Conservation (phyloP, 1,140 invertebrate genomes). For the Tigriopus japonicus region DNA sequence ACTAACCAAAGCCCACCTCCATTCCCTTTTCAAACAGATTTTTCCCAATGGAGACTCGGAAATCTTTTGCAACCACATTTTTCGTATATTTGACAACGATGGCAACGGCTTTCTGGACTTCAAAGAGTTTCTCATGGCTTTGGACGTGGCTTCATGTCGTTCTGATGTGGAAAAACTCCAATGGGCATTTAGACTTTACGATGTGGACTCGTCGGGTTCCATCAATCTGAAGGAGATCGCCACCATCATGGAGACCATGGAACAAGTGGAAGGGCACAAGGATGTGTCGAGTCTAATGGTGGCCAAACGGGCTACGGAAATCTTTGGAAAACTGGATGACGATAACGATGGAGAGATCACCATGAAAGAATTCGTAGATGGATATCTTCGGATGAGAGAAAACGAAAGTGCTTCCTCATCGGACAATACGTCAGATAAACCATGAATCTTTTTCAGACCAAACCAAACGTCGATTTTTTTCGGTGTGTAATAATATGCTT, state of each 20-base stretch:
- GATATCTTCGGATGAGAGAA: neutral
- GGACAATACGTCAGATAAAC: too few relatives aligned
- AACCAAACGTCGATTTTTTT: too few relatives aligned
- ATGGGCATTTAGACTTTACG: conserved; percentile 21
- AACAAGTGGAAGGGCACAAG: neutral
- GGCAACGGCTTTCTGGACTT: conserved; percentile 11
- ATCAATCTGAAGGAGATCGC: conserved; percentile 25
- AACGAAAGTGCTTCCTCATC: too few relatives aligned
- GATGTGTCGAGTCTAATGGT: neutral
- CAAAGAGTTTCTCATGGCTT: conserved; percentile 10
- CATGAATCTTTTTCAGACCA: too few relatives aligned
- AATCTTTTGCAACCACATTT: conserved; percentile 13
- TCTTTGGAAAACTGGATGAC: neutral
- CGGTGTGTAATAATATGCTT: too few relatives aligned
- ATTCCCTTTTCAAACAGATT: conserved; percentile 1
- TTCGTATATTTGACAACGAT: conserved; percentile 11
- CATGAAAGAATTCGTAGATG: conserved; percentile 8
- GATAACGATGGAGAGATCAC: conserved; percentile 10
- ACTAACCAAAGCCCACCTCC: conserved; percentile 7
- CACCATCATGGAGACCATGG: conserved; percentile 21
- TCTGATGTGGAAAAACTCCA: conserved; percentile 6
- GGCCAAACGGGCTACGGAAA: neutral
- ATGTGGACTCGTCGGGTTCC: conserved; percentile 24
- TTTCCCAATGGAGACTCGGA: conserved; percentile 8
- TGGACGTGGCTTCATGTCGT: neutral